These are phyloP conservation scores for Otus scops DNA, from an alignment of 2,797 vertebrate species.

Conservation along the genomic window DNA sequence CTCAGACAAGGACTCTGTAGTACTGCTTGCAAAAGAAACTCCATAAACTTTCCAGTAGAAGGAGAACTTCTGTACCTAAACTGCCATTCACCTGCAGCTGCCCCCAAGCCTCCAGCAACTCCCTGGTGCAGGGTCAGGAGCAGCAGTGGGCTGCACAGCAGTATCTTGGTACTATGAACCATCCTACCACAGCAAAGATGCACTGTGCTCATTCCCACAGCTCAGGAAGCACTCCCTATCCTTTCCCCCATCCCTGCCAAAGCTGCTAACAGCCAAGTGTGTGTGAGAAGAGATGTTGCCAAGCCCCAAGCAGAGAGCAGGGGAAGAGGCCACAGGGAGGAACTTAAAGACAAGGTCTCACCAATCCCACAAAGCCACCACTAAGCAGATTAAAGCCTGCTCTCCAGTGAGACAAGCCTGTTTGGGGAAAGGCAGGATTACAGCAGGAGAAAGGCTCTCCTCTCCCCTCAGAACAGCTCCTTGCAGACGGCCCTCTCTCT, in stretches of 20 bases:
- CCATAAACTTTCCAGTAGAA: background rate
- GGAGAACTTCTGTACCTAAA: background rate
- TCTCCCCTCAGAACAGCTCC: background rate
- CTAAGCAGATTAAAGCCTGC: background rate
- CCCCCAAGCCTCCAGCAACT: background rate
- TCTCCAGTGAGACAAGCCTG: background rate
- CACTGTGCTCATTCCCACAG: accelerated
- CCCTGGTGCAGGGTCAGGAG: background rate
- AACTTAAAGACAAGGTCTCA: background rate
- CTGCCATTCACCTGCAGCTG: background rate
- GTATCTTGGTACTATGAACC: accelerated
- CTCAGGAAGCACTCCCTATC: background rate
- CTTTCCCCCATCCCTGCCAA: background rate
- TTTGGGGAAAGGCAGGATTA: background rate
- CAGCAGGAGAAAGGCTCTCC: background rate
- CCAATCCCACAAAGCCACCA: background rate
- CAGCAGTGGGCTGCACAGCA: no score
- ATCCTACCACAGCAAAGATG: background rate
- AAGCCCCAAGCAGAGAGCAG: background rate
- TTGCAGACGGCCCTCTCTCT: background rate
- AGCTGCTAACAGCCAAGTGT: background rate
- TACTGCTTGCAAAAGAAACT: background rate
- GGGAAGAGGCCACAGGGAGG: accelerated
- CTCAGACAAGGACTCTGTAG: background rate
- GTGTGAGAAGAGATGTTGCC: background rate